These are phyloP conservation scores for Clarias platycephalus DNA, from an alignment of 2,797 vertebrate species.

Conservation along the genomic window DNA sequence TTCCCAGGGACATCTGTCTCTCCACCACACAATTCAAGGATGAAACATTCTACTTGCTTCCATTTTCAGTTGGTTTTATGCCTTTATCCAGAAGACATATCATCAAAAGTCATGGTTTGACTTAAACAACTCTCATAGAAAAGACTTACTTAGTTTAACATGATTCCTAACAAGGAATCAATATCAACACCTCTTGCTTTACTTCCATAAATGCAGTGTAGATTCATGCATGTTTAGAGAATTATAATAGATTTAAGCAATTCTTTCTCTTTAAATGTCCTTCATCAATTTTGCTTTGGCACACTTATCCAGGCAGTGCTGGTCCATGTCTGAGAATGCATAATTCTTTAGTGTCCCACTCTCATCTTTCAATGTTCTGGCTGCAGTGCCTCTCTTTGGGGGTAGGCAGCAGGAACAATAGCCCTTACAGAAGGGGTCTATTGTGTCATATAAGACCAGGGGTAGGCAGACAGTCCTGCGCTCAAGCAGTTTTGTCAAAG, in stretches of 20 bases:
- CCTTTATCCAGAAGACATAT: too few relatives aligned
- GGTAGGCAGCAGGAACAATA: constrained; percentile 64
- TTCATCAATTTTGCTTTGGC: constrained; percentile 44
- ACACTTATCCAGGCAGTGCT: constrained; percentile 57
- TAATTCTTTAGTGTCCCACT: constrained; percentile 54
- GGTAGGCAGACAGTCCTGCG: constrained; percentile 51
- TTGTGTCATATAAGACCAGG: constrained; percentile 67
- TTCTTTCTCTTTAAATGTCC: constrained; percentile 35
- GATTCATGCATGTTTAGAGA: background rate
- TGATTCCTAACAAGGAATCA: background rate
- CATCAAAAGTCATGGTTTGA: too few relatives aligned
- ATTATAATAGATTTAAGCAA: background rate
- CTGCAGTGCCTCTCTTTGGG: constrained; percentile 62
- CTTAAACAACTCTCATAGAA: background rate
- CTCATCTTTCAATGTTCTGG: constrained; percentile 60
- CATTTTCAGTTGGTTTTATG: too few relatives aligned
- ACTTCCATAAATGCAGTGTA: background rate
- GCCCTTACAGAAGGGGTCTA: constrained; percentile 67
- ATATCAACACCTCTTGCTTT: background rate
- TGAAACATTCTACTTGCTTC: too few relatives aligned
- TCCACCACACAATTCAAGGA: too few relatives aligned
- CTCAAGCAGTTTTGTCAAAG: constrained; percentile 40
- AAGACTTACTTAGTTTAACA: background rate
- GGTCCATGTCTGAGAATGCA: constrained; percentile 62
- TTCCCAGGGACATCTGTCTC: too few relatives aligned